Evolutionary conservation across 2,113 vertebrate species (phyloP).

Genomic region (Dipodomys spectabilis): DNA sequence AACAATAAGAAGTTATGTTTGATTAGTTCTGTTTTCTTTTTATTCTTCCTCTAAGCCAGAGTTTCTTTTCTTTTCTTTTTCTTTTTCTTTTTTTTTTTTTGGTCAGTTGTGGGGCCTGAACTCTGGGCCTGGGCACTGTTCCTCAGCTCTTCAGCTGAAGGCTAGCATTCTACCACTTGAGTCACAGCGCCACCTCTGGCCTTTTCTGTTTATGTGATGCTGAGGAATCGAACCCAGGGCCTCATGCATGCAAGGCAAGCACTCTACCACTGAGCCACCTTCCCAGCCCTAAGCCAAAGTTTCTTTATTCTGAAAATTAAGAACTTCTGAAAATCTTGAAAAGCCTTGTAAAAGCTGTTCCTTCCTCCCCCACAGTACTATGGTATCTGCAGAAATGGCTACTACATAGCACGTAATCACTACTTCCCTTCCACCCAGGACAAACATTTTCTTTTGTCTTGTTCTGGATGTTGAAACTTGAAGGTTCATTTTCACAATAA

Average conservation of each 20-base stretch:
- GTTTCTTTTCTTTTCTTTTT: neutral
- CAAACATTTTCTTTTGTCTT: slow-evolving; percentile 43
- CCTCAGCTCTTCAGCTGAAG: too few relatives aligned
- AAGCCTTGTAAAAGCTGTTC: neutral
- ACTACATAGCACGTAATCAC: slow-evolving; percentile 39
- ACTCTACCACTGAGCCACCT: too few relatives aligned
- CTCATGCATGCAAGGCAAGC: too few relatives aligned
- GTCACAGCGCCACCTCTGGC: too few relatives aligned
- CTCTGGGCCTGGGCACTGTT: too few relatives aligned
- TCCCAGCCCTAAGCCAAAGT: neutral
- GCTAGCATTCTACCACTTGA: too few relatives aligned
- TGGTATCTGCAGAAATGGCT: neutral
- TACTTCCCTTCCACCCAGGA: slow-evolving; percentile 33
- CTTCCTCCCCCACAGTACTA: neutral
- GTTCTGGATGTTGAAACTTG: slow-evolving; percentile 43
- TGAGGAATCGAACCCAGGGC: too few relatives aligned
- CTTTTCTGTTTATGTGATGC: too few relatives aligned
- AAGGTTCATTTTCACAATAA: slow-evolving; percentile 60
- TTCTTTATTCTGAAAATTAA: slow-evolving; percentile 12
- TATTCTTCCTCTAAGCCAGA: neutral
- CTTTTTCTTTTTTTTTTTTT: too few relatives aligned
- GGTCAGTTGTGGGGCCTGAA: too few relatives aligned
- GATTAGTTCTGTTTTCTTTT: slow-evolving; percentile 14
- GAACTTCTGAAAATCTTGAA: slow-evolving; percentile 44
- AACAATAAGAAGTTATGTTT: neutral